Percentiles rank a stretch among this genome's conserved stretches.
phyloP scores from a whole-genome alignment of 2,113 vertebrate species.

The Cinclus mexicanus region DNA sequence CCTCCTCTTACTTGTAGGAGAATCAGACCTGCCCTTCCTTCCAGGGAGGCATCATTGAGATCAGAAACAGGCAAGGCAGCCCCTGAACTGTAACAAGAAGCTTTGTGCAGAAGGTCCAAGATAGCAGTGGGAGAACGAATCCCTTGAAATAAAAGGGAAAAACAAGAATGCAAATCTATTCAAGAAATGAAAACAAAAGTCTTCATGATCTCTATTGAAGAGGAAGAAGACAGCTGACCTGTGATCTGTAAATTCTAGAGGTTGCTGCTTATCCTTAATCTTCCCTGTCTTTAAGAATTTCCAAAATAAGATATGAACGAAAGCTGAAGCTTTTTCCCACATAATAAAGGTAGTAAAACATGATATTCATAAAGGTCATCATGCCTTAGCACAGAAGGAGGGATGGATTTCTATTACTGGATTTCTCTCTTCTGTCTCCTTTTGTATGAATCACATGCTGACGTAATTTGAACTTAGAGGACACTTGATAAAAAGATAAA shows the following conservation, averaged over 20 bases:
- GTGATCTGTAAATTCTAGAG: not conserved
- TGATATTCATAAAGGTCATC: not conserved
- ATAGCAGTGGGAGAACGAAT: not conserved
- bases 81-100: not conserved
- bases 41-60: not conserved
- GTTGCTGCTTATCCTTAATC: not conserved
- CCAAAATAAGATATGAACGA: not conserved
- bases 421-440: not conserved
- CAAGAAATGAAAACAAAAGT: not conserved
- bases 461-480: not conserved
- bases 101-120: not conserved
- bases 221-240: not conserved
- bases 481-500: not conserved
- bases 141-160: not conserved
- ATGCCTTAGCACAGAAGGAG: not conserved
- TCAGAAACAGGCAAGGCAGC: not conserved
- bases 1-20: not conserved
- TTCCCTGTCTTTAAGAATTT: not conserved
- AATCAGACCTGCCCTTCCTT: not conserved
- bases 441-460: not conserved
- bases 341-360: not conserved
- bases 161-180: not conserved
- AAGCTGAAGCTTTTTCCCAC: not conserved
- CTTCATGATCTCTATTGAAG: not conserved
- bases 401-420: conserved; percentile 1